phyloP scores from a whole-genome alignment of 2,888 invertebrate species.

The Rhingia rostrata region DNA sequence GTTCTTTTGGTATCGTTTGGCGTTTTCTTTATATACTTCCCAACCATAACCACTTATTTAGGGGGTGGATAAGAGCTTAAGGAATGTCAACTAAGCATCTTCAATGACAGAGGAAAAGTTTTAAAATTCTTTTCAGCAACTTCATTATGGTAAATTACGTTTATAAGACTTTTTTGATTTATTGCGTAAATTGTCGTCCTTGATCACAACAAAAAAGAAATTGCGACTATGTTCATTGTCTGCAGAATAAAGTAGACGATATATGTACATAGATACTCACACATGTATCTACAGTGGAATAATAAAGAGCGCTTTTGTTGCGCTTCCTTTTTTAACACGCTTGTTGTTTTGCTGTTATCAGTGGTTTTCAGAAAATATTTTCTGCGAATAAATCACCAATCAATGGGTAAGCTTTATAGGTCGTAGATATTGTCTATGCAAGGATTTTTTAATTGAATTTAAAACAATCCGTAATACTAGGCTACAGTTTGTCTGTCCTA shows the following conservation, averaged over 20 bases:
- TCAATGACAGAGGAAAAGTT: slow-evolving; percentile 9
- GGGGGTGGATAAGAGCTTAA: background rate
- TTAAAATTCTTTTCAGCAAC: slow-evolving; percentile 49
- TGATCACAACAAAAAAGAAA: slow-evolving; percentile 13
- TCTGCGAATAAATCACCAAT: slow-evolving; percentile 27
- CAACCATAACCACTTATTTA: background rate
- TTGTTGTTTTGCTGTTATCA: slow-evolving; percentile 31
- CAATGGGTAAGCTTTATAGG: background rate
- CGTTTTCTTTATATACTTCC: slow-evolving; percentile 11
- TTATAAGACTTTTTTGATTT: slow-evolving; percentile 50
- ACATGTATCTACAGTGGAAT: background rate
- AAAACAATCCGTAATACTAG: too few species aligned
- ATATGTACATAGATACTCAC: background rate
- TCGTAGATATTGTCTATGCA: too few species aligned
- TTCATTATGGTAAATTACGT: slow-evolving; percentile 52
- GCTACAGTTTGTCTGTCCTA: too few species aligned
- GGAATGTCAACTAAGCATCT: slow-evolving; percentile 17
- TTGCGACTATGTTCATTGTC: slow-evolving; percentile 6
- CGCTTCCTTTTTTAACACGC: slow-evolving; percentile 7
- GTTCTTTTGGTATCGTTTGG: slow-evolving; percentile 2
- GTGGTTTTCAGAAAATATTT: slow-evolving; percentile 27
- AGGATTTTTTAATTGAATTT: too few species aligned
- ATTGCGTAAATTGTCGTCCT: slow-evolving; percentile 46
- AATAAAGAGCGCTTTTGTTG: slow-evolving; percentile 11
- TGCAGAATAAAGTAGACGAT: background rate